Conservation (phyloP, 2,113 vertebrate species). For the Petrocephalus zakoni region DNA sequence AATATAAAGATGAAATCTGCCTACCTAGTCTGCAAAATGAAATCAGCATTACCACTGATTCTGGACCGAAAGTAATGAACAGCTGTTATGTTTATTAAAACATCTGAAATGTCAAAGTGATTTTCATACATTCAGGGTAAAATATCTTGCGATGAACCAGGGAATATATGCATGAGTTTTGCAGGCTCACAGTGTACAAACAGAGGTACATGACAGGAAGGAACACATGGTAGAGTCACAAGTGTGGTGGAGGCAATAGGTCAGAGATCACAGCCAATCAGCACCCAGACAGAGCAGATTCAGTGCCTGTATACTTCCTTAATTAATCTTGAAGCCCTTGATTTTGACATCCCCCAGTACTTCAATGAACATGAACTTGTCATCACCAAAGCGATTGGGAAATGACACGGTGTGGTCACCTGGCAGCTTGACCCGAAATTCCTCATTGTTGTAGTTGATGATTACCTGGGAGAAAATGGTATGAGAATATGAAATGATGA, state of each 20-base stretch:
- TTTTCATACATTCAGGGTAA: neutral
- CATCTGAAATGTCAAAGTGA: neutral
- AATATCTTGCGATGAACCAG: neutral
- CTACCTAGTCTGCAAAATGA: neutral
- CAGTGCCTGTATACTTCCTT: slow-evolving; percentile 16
- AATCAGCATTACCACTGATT: neutral
- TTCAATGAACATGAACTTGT: slow-evolving; percentile 51
- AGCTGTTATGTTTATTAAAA: slow-evolving; percentile 40
- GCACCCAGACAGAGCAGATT: neutral
- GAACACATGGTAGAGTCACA: neutral
- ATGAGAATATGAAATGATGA: neutral
- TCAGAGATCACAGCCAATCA: neutral
- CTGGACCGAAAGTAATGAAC: neutral
- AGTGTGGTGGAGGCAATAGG: neutral
- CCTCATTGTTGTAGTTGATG: slow-evolving; percentile 53
- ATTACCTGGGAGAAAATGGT: slow-evolving; percentile 42
- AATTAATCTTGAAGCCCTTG: slow-evolving; percentile 54
- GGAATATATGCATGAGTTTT: neutral
- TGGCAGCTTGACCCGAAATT: slow-evolving; percentile 60
- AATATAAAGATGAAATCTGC: neutral
- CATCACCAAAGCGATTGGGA: slow-evolving; percentile 61
- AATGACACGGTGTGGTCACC: slow-evolving; percentile 54
- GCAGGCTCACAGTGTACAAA: neutral
- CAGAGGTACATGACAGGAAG: neutral
- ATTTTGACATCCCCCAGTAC: slow-evolving; percentile 51